Percentiles rank a stretch among this genome's conserved stretches.
Conservation (phyloP, 2,888 invertebrate species). For the Caenorhabditis macrosperma region DNA sequence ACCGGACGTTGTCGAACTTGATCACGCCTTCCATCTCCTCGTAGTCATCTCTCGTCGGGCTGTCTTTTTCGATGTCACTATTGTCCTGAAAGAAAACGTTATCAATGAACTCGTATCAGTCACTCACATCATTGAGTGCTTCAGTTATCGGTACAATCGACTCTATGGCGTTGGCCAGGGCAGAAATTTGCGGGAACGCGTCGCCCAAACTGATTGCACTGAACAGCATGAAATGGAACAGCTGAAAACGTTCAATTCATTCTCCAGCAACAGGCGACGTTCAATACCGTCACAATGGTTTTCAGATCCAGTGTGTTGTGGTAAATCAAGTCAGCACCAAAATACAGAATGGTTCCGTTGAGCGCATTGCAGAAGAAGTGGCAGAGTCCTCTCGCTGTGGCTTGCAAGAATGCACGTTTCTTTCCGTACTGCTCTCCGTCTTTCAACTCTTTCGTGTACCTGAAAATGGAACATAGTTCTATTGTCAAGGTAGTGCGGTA, state of each 20-base stretch:
- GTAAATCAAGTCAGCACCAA: slow-evolving; percentile 69
- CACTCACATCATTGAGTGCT: slow-evolving; percentile 18
- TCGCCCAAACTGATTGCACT: slow-evolving; percentile 45
- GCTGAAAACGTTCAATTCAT: background rate
- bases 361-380: slow-evolving; percentile 79
- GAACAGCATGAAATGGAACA: slow-evolving; percentile 43
- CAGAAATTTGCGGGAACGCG: slow-evolving; percentile 44
- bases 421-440: slow-evolving; percentile 68
- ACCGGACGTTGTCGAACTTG: slow-evolving; percentile 81
- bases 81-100: slow-evolving; percentile 47
- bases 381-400: slow-evolving; percentile 77
- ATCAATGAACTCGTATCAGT: background rate
- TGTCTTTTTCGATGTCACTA: slow-evolving; percentile 66
- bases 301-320: slow-evolving; percentile 18
- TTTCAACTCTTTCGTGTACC: slow-evolving; percentile 69
- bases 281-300: slow-evolving; percentile 25
- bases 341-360: slow-evolving; percentile 71
- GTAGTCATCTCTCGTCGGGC: slow-evolving; percentile 80
- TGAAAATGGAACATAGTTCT: slow-evolving; percentile 21
- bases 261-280: background rate
- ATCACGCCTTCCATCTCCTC: slow-evolving; percentile 80
- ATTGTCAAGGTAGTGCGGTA: background rate
- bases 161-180: slow-evolving; percentile 20
- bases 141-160: slow-evolving; percentile 45
- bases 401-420: slow-evolving; percentile 73